Base-by-base conservation (phyloP, 2,888 invertebrate species). In the Julus scandinavius region DNA sequence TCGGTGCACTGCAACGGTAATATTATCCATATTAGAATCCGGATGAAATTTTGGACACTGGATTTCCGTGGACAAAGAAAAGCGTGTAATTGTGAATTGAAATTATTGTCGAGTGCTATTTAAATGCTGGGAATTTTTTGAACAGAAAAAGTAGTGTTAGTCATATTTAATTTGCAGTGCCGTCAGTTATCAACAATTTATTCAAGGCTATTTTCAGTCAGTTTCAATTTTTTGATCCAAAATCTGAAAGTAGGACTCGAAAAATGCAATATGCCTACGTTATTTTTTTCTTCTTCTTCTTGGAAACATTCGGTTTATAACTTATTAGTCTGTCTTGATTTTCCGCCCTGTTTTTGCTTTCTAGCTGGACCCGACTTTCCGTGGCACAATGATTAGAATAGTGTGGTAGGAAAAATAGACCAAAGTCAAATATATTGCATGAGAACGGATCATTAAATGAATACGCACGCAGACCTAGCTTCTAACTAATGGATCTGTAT, bases 1-100 rank as follows among this genome's bases (percentile, higher is more conserved):
- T 72, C 95, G 93, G 91, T 95, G 95, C 91, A 94, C 95, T 95
- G 92, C 63, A 63, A 63, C n/a, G 9, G 20, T 20, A 63, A 63
- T 15, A 63, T 63, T 63, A 9, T 20, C 63, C 63, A 63, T 63
- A 20, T 63, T 63, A 63, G 63, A 63, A 5, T n/a, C n/a, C 4
- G 20, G 63, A 63, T 6, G n/a, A 63, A 63, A 63, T 63, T 63
- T n/a, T 20, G n/a, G 63, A 63, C 63, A 9, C 63, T 63, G 63
- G 63, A 63, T 20, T 63, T 63, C 5, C 63, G 20, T 29, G 29
- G 29, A 29, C 29, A 29, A 29, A 29, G 6, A n/a, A n/a, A 20
- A 20, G 63, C 63, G 63, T 63, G 63, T 20, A 63, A 63, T 63
- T 63, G 63, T 63, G 63, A 63, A 63, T 63, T n/a, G 5, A 20